Evolutionary conservation across 2,888 invertebrate species (phyloP), one percentile per base, ranked within the genome.

Genomic region (Muschampia plurimacula): DNA sequence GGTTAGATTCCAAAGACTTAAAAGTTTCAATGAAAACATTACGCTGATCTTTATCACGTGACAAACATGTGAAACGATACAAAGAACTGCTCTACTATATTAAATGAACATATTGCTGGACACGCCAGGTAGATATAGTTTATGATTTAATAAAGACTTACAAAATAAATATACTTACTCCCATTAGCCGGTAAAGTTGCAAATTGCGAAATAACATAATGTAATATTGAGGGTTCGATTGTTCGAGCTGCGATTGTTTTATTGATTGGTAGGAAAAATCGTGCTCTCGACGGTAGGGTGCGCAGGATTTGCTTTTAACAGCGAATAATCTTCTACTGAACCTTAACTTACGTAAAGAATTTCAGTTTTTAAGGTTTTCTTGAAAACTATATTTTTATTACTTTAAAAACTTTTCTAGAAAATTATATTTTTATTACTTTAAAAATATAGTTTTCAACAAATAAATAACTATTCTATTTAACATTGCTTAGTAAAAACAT

Each of bases 221-320:
- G 79, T 74, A 77, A 77, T 77, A 79, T 78, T 75, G 75, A 77
- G 57, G 76, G 67, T 79, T 76, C 85, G 88, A 92, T 91, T 92
- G 91, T 92, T 91, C 84, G 83, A 78, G 80, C 74, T 75, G 77
- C 78, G 90, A 92, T 91, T 87, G 86, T 81, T 88, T 86, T 86
- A 89, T 89, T 88, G 92, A 93, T 92, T 87, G 87, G 87, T 81
- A 74, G 88, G 89, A 91, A 92, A 92, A 92, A 91, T 92, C 93
- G 93, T 93, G 93, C 87, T 81, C 82, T 22, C 75, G 72, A 77
- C 75, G 68, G 68, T 86, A 83, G 77, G 82, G 84, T 80, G 75
- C 4, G 5, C 57, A 57, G 2, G 4, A 22, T 13, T 57, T 22
- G 10, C 10, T 22, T 22, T 57, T 4, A 28, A 57, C 22, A 2